Conservation (phyloP, 2,888 invertebrate genomes). For the Tenthredo livida region DNA sequence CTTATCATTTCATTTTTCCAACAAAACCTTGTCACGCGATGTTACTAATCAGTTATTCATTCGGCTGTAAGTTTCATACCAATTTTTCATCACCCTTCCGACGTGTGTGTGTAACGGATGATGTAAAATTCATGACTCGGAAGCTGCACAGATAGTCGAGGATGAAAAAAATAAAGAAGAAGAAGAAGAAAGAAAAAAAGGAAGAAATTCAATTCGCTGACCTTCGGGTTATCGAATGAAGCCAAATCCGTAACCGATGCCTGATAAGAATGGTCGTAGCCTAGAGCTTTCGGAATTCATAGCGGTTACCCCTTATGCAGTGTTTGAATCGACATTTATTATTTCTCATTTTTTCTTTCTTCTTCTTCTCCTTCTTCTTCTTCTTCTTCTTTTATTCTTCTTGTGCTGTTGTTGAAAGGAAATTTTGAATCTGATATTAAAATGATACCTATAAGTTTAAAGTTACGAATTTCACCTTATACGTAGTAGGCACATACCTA, state of each 20-base stretch:
- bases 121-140: constrained; percentile 15
- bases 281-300: not conserved
- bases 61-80: not conserved
- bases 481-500: not conserved
- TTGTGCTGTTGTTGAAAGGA: not conserved
- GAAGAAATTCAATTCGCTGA: constrained; percentile 28
- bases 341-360: not conserved
- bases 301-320: not conserved
- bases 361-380: not conserved
- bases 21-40: not conserved
- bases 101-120: too few species aligned
- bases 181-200: not conserved
- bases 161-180: not conserved
- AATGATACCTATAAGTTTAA: not conserved
- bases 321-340: not conserved
- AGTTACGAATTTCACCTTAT: not conserved
- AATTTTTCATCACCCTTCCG: not conserved
- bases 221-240: constrained; percentile 23
- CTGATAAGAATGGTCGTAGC: constrained; percentile 11
- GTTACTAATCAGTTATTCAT: not conserved
- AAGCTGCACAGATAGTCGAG: not conserved
- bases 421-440: constrained; percentile 1
- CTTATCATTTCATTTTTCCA: too few species aligned
- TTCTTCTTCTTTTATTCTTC: not conserved
- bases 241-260: constrained; percentile 16